Base-by-base conservation (phyloP, 2,888 invertebrate genomes). In the Apodemia zela region DNA sequence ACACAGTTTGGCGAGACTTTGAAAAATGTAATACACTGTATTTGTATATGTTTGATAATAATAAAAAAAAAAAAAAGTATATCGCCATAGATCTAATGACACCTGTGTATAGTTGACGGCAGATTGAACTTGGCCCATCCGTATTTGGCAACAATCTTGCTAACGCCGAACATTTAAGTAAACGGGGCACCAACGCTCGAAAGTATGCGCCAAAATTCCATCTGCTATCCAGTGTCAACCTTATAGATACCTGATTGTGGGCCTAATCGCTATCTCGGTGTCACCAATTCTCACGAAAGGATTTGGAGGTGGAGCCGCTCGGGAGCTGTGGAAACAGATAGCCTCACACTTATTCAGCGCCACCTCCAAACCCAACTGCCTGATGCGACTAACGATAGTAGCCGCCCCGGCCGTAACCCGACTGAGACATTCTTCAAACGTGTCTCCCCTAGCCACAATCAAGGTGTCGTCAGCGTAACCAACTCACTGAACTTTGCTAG, bases 361-460 rank as follows among this genome's bases (percentile, higher is more conserved):
- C 25, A 62, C 51, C n/a, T 51, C 42, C 13, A 59, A 33, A 17
- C 29, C 57, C 15, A 62, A 11, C 11, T 17, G 7, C 2, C 45
- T 42, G 3, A 65, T 60, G 17, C 60, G 54, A 21, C 25, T 25
- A 1, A 65, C 17, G 29, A 51, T n/a, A 7, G 62, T 51, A 7
- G 59, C 29, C 0, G 54, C 42, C 1, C 60, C 66, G 0, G 58
- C 67, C 0, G 66, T 61, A 10, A 66, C 68, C 7, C 60, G 47
- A 0, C n/a, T 18, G 3, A 60, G 47, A 1, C 66, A 67, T n/a
- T 63, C 62, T 10, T 18, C 18, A 54, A 6, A 51, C 54, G 54
- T 8, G n/a, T 49, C 0, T n/a, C 15, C 5, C 51, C 35, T 25
- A 17, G 25, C 47, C 33, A 13, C 60, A 15, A 42, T 25, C 38